These are phyloP conservation scores for Pyrocephalus nanus DNA, from an alignment of 2,797 vertebrate species.

Conservation along the genomic window DNA sequence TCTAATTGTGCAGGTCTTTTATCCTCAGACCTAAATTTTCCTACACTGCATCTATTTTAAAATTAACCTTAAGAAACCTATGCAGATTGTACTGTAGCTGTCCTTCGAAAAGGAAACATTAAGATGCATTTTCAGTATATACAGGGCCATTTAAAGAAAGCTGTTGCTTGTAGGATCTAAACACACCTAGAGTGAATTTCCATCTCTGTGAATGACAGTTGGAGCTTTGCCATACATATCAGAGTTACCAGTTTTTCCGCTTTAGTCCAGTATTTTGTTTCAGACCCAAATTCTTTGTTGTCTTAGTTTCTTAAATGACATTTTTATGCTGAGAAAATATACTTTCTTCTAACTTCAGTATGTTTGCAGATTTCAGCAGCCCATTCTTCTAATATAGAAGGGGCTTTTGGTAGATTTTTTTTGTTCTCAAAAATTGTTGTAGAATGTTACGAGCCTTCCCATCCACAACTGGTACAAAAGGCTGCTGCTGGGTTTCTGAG, in stretches of 20 bases:
- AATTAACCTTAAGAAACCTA: background rate
- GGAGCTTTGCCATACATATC: background rate
- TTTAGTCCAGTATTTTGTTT: background rate
- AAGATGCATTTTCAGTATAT: background rate
- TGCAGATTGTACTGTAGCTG: background rate
- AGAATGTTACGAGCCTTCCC: background rate
- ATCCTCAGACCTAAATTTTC: background rate
- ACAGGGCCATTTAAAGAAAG: background rate
- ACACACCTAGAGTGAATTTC: background rate
- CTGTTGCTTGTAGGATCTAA: background rate
- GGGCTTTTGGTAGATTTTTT: background rate
- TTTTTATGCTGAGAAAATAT: background rate
- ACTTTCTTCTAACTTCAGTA: background rate
- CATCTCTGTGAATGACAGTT: background rate
- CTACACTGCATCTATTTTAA: background rate
- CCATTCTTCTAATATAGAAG: background rate
- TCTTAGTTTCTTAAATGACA: conserved; percentile 9
- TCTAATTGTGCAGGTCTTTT: background rate
- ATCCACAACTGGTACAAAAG: background rate
- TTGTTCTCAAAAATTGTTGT: background rate
- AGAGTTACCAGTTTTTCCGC: background rate
- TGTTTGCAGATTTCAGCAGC: background rate
- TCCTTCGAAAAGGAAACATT: background rate
- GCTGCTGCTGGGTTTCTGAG: background rate
- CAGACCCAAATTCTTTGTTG: background rate